phyloP scores from a whole-genome alignment of 1,140 invertebrate species.

The Drosophila punjabiensis region DNA sequence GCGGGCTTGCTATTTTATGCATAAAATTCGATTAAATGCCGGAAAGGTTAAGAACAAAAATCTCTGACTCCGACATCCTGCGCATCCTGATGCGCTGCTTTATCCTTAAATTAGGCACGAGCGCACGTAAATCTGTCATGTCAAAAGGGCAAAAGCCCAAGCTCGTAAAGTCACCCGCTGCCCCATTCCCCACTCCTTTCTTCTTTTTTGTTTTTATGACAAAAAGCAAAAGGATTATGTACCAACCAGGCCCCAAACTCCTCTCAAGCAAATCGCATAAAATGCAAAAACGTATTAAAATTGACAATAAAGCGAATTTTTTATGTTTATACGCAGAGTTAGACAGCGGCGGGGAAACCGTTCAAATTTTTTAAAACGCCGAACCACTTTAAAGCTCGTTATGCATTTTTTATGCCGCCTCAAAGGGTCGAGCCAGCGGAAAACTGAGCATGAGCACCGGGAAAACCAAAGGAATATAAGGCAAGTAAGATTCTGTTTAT shows the following conservation, averaged over 20 bases:
- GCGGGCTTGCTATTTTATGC: slow-evolving; percentile 64
- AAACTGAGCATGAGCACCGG: slow-evolving; percentile 30
- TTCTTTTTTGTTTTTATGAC: slow-evolving; percentile 51
- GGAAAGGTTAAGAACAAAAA: slow-evolving; percentile 70
- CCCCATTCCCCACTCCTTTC: background rate
- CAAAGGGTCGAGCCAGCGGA: slow-evolving; percentile 41
- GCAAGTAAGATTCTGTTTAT: slow-evolving; percentile 73
- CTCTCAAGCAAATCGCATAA: slow-evolving; percentile 74
- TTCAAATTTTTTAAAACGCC: slow-evolving; percentile 67
- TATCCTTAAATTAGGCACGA: slow-evolving; percentile 82
- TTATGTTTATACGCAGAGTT: slow-evolving; percentile 66
- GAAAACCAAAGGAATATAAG: slow-evolving; percentile 42
- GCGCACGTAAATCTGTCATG: slow-evolving; percentile 82
- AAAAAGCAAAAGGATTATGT: slow-evolving; percentile 60
- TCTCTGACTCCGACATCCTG: slow-evolving; percentile 53
- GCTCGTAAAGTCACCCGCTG: slow-evolving; percentile 66
- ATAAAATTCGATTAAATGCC: slow-evolving; percentile 82
- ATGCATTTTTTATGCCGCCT: slow-evolving; percentile 72
- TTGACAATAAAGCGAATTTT: slow-evolving; percentile 83
- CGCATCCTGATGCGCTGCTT: slow-evolving; percentile 59
- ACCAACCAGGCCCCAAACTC: slow-evolving; percentile 19
- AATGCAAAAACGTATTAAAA: slow-evolving; percentile 82
- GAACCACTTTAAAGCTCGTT: slow-evolving; percentile 76
- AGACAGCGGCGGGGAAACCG: slow-evolving; percentile 14
- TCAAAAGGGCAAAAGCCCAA: slow-evolving; percentile 65